A percentile compares a stretch with the other conserved stretches of the same genome.
Conservation (phyloP, 2,797 vertebrate species). For the Nyctalus aviator region DNA sequence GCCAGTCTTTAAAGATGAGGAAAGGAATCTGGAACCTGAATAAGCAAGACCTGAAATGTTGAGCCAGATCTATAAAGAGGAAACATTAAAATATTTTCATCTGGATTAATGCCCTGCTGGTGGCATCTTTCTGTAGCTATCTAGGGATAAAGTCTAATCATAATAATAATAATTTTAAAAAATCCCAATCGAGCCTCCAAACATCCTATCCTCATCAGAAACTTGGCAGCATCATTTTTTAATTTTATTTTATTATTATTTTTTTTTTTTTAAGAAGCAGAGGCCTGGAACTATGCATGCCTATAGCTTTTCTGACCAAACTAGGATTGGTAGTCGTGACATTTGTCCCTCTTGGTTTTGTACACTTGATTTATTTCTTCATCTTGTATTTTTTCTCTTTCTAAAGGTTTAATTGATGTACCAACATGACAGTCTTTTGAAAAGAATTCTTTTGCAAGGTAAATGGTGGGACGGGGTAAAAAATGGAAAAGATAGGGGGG, state of each 20-base stretch:
- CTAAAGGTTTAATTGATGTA: slow-evolving; percentile 1
- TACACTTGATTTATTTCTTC: slow-evolving; percentile 9
- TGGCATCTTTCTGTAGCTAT: slow-evolving; percentile 44
- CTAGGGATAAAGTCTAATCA: slow-evolving; percentile 58
- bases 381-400: neutral
- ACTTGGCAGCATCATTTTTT: neutral
- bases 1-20: neutral
- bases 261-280: neutral
- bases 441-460: neutral
- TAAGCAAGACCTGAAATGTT: slow-evolving; percentile 15
- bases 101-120: slow-evolving; percentile 47
- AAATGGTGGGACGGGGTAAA: neutral
- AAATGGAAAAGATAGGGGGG: neutral
- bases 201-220: slow-evolving; percentile 15
- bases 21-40: neutral
- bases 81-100: slow-evolving; percentile 54
- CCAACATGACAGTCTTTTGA: neutral
- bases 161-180: slow-evolving; percentile 65
- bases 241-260: neutral
- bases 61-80: neutral
- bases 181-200: neutral
- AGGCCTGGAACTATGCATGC: neutral
- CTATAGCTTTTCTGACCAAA: neutral
- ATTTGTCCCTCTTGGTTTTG: slow-evolving; percentile 25
- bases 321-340: neutral